These are phyloP conservation scores for Euleptes europaea DNA, from an alignment of 2,113 vertebrate species.

Conservation along the genomic window DNA sequence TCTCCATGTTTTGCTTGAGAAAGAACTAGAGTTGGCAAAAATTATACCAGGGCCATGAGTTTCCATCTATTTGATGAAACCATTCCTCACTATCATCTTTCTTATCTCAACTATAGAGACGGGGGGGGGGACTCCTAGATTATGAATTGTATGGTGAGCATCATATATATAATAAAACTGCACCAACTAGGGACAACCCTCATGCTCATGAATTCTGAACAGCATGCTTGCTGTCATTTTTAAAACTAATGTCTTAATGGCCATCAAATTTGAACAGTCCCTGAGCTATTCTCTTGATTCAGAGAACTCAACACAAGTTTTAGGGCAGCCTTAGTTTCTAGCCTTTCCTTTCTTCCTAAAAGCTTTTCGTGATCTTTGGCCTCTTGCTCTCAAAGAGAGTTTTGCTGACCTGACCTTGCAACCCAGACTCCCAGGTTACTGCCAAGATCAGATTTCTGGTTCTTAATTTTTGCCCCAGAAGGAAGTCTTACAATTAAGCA, in stretches of 20 bases:
- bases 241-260: accelerated
- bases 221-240: neutral
- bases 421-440: accelerated
- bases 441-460: neutral
- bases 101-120: too few relatives aligned
- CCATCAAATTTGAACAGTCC: neutral
- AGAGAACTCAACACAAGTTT: accelerated
- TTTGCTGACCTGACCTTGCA: neutral
- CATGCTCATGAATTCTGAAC: too few relatives aligned
- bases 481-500: accelerated
- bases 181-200: too few relatives aligned
- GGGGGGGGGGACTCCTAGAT: too few relatives aligned
- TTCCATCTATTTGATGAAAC: neutral
- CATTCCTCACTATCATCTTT: neutral
- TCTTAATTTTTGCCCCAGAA: neutral
- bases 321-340: accelerated
- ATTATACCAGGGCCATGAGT: neutral
- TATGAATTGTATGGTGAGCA: too few relatives aligned
- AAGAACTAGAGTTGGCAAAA: neutral
- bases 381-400: neutral
- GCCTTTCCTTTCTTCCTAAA: accelerated
- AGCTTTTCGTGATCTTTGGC: neutral
- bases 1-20: neutral
- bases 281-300: neutral
- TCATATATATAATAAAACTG: too few relatives aligned